phyloP scores from a whole-genome alignment of 1,140 invertebrate species.

The Lordiphosa stackelbergi region DNA sequence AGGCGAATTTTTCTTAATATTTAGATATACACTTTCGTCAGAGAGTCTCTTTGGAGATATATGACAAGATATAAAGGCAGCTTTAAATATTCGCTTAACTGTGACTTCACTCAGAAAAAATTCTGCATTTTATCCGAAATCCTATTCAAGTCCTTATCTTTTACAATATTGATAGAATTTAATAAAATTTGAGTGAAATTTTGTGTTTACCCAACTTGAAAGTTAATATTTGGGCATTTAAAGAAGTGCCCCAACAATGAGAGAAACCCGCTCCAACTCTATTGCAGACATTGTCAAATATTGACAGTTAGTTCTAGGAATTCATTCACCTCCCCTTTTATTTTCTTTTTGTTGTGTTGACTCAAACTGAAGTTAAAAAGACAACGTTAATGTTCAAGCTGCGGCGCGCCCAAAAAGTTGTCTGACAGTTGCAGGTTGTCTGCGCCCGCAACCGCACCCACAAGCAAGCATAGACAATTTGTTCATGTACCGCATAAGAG shows the following conservation, averaged over 20 bases:
- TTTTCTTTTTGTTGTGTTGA: slow-evolving; percentile 33
- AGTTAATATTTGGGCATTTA: slow-evolving; percentile 61
- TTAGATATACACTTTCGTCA: no score
- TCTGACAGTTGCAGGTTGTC: slow-evolving; percentile 14
- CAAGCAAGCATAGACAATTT: slow-evolving; percentile 32
- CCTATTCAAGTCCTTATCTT: no score
- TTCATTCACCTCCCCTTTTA: slow-evolving; percentile 15
- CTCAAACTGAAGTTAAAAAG: slow-evolving; percentile 14
- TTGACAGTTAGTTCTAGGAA: slow-evolving; percentile 64
- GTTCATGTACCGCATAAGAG: slow-evolving; percentile 32
- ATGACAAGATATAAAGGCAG: no score
- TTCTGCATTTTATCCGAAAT: no score
- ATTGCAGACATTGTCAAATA: slow-evolving; percentile 44
- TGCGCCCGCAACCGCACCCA: slow-evolving; percentile 33
- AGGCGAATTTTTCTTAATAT: no score
- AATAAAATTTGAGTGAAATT: neutral
- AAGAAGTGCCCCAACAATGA: slow-evolving; percentile 46
- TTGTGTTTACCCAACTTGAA: neutral
- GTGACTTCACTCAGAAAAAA: no score
- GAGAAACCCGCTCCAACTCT: slow-evolving; percentile 15
- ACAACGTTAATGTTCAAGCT: slow-evolving; percentile 22
- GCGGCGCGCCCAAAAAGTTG: slow-evolving; percentile 51
- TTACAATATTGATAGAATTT: neutral
- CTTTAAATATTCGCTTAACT: no score
- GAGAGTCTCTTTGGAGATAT: no score